These are phyloP conservation scores for Archegozetes longisetosus DNA, from an alignment of 1,140 invertebrate genomes.

Conservation along the genomic window DNA sequence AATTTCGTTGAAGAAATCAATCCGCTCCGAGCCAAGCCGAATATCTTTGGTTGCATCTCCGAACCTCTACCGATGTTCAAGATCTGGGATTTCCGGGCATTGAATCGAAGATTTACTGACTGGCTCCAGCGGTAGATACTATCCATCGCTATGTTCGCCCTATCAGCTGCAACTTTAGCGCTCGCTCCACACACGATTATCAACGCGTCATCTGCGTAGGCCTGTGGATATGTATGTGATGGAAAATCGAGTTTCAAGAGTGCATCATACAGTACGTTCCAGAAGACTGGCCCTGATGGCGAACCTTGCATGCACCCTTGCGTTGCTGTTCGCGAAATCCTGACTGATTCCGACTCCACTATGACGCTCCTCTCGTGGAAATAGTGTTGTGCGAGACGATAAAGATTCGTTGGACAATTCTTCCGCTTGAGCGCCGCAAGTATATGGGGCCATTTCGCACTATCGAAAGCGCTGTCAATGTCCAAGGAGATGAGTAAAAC, in stretches of 20 bases:
- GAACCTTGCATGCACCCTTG: slow-evolving; percentile 2
- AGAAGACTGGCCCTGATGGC: not conserved
- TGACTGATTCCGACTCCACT: not conserved
- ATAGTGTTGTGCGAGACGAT: not conserved
- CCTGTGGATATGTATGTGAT: not conserved
- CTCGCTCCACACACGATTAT: not conserved
- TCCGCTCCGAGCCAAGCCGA: no score
- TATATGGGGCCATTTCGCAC: not conserved
- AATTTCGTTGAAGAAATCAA: no score
- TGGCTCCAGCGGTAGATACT: not conserved
- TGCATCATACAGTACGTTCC: slow-evolving; percentile 8
- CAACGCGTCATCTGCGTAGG: not conserved
- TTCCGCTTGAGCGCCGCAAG: not conserved
- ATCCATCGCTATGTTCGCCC: not conserved
- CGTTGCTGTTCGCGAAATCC: not conserved
- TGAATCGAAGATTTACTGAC: not conserved
- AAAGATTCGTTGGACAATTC: not conserved
- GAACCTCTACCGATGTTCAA: not conserved
- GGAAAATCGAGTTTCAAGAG: slow-evolving; percentile 4
- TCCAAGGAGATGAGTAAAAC: not conserved
- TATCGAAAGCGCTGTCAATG: not conserved
- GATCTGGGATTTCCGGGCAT: not conserved
- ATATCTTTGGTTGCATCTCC: no score
- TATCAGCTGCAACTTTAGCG: not conserved
- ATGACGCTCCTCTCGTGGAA: not conserved